Percentiles rank a stretch among this genome's conserved stretches.
Evolutionary conservation across 2,113 vertebrate species (phyloP).

Genomic region (Pseudorasbora parva): DNA sequence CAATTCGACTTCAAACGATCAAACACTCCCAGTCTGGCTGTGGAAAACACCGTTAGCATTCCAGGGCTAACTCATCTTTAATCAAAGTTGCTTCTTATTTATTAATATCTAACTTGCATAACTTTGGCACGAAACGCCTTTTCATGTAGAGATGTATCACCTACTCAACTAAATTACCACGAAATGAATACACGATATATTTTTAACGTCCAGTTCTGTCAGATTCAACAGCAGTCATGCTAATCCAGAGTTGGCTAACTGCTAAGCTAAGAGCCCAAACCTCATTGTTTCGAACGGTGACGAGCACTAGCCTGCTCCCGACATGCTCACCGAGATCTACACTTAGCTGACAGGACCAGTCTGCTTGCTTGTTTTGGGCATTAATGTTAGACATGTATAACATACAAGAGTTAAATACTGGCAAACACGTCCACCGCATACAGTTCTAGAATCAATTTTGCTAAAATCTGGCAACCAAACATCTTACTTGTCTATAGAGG

Average conservation of each 20-base stretch:
- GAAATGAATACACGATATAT: not conserved
- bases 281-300: constrained; percentile 32
- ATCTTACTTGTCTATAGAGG: not conserved
- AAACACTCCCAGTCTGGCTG: not conserved
- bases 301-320: constrained; percentile 8
- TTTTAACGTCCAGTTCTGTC: not conserved
- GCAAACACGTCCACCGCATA: not conserved
- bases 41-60: constrained; percentile 21
- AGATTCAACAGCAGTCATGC: not conserved
- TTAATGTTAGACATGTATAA: not conserved
- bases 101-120: not conserved
- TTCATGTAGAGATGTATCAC: not conserved
- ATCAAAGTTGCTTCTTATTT: not conserved
- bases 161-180: no score
- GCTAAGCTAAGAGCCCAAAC: constrained; percentile 30
- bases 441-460: not conserved
- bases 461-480: not conserved
- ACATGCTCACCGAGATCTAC: not conserved
- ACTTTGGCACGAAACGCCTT: not conserved
- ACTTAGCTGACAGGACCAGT: constrained; percentile 7
- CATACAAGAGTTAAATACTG: not conserved
- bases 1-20: not conserved
- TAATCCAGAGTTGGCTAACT: not conserved
- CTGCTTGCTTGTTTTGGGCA: not conserved
- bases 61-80: not conserved